Evolutionary conservation across 2,113 vertebrate species (phyloP).

Genomic region (Serinus canaria): DNA sequence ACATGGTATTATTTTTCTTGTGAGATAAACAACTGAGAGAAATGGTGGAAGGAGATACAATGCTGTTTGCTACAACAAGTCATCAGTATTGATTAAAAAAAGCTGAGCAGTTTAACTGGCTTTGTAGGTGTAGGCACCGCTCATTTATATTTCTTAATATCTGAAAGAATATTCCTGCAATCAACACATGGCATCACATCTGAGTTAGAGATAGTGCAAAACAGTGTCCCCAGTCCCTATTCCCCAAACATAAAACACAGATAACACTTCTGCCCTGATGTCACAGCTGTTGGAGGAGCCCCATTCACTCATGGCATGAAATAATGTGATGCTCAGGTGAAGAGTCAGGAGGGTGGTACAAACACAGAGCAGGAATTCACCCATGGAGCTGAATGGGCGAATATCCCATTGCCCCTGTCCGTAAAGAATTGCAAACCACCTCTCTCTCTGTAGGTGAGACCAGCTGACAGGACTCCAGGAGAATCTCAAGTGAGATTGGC

Average conservation of each 20-base stretch:
- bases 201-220: not conserved
- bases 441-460: not conserved
- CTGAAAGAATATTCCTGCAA: not conserved
- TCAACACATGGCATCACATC: not conserved
- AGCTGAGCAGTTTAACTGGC: not conserved
- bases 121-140: not conserved
- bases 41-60: not conserved
- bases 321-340: not conserved
- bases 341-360: not conserved
- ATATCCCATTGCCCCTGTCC: not conserved
- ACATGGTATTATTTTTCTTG: not conserved
- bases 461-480: not conserved
- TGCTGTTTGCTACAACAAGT: not conserved
- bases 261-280: not conserved
- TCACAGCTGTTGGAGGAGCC: not conserved
- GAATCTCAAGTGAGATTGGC: not conserved
- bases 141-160: not conserved
- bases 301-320: not conserved
- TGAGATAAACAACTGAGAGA: not conserved
- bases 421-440: not conserved
- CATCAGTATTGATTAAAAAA: not conserved
- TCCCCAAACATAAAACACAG: not conserved
- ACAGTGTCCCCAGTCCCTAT: not conserved
- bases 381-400: not conserved
- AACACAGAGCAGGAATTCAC: not conserved